Base-by-base conservation (phyloP, 2,113 vertebrate species). In the Bathybates hornii region DNA sequence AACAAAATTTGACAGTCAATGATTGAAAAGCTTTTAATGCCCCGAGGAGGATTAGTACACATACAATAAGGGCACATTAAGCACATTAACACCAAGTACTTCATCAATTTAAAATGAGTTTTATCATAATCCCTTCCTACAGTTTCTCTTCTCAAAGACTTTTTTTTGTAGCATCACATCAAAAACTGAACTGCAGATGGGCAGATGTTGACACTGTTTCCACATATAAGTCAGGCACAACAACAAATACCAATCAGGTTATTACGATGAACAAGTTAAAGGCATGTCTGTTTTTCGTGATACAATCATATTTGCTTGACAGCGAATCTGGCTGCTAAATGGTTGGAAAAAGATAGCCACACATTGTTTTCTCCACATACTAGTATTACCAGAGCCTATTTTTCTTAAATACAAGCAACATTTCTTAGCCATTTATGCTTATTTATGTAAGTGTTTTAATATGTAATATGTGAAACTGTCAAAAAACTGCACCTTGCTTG, bases 1-100 rank as follows among this genome's bases (percentile, higher is more conserved):
- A 61, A 80, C 21, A 52, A 57, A 85, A 86, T 59, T 6, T 66
- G 52, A 91, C 41, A 78, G 88, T 79, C 82, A 84, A 24, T 76
- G 78, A 88, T 43, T 83, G 71, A 87, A 86, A 86, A 71, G 71
- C 45, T 71, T 87, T 83, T 71, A 82, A 86, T 43, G 24, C 27
- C 12, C 32, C 1, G 24, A 83, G 19, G 34, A 41, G 57, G 87
- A 87, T 82, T 79, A 81, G 52, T 27, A 27, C 63, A 56, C 61
- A 21, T 16, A 63, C 32, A 45, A 59, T 36, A 43, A 45, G 56
- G 43, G 34, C 43, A 43, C 52, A 45, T 52, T 27, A 88, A 34
- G 34, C 68, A 53, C 56, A 32, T 68, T 17, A 86, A 34, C 56
- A 61, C 21, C 1, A n/a, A 78, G 63, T 9, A 14, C 27, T 57